These are phyloP conservation scores for Montipora sp. DNA, from an alignment of 64 coral and sea anemone genomes.

Conservation along the genomic window DNA sequence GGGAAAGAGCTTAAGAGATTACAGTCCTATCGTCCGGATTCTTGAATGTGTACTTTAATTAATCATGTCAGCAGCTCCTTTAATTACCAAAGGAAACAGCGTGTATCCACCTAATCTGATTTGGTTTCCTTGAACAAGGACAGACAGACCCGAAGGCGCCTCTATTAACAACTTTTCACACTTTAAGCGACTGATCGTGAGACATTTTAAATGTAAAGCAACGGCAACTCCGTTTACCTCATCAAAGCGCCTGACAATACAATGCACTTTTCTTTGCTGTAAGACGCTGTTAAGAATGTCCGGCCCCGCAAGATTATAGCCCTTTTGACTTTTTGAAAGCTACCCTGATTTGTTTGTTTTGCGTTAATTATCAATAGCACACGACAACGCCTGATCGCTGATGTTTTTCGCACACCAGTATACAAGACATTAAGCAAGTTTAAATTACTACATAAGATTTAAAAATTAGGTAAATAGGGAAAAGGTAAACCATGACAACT, in stretches of 20 bases:
- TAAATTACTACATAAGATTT: background rate
- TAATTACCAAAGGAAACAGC: slow-evolving; percentile 38
- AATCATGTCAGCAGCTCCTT: slow-evolving; percentile 32
- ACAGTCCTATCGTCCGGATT: background rate
- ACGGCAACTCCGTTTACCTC: background rate
- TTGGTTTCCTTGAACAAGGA: slow-evolving; percentile 5
- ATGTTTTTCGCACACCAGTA: too few species aligned
- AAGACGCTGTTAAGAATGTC: too few species aligned
- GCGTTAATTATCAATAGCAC: too few species aligned
- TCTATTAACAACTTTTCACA: slow-evolving; percentile 35
- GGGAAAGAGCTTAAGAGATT: slow-evolving; percentile 40
- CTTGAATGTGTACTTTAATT: background rate
- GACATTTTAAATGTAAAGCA: background rate
- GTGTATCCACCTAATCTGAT: slow-evolving; percentile 33
- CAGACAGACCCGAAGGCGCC: slow-evolving; percentile 48
- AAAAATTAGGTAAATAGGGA: background rate
- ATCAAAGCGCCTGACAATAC: too few species aligned
- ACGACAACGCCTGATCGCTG: too few species aligned
- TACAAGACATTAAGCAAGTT: too few species aligned
- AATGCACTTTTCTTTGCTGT: too few species aligned
- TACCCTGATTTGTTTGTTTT: too few species aligned
- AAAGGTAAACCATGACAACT: background rate
- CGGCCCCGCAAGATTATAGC: too few species aligned
- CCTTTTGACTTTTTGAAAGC: too few species aligned
- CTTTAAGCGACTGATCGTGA: background rate